phyloP scores from a whole-genome alignment of 2,797 vertebrate species.

The Prunella strophiata region DNA sequence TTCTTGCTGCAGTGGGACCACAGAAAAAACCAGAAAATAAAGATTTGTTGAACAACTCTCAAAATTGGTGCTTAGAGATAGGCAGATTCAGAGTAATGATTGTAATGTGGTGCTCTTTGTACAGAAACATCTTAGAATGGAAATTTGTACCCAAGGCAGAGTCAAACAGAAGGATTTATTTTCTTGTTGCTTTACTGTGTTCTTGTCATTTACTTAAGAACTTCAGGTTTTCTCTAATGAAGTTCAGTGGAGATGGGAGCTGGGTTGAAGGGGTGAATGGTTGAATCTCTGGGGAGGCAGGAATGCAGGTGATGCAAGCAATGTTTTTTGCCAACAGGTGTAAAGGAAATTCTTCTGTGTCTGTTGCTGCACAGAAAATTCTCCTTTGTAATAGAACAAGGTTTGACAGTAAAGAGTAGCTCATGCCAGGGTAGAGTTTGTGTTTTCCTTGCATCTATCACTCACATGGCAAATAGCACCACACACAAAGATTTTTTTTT shows the following conservation, averaged over 20 bases:
- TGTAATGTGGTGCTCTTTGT: background rate
- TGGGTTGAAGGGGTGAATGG: background rate
- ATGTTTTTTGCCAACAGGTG: background rate
- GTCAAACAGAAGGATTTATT: background rate
- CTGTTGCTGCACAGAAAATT: background rate
- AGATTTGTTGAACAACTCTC: background rate
- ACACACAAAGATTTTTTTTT: background rate
- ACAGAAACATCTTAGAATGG: background rate
- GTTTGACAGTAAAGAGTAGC: background rate
- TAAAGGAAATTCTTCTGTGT: background rate
- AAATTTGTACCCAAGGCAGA: background rate
- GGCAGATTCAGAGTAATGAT: background rate
- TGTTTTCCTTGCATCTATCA: background rate
- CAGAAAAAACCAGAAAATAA: background rate
- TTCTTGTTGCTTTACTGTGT: background rate
- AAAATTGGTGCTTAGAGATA: background rate
- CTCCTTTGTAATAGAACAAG: background rate
- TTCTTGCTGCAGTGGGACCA: background rate
- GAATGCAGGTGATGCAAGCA: background rate
- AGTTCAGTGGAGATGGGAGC: background rate
- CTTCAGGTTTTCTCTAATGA: background rate
- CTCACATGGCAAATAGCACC: background rate
- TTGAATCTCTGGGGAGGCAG: background rate
- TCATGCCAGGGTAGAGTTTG: background rate
- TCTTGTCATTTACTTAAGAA: background rate